Base-by-base conservation (phyloP, 1,140 invertebrate species). In the Atopsyche davidsoni region DNA sequence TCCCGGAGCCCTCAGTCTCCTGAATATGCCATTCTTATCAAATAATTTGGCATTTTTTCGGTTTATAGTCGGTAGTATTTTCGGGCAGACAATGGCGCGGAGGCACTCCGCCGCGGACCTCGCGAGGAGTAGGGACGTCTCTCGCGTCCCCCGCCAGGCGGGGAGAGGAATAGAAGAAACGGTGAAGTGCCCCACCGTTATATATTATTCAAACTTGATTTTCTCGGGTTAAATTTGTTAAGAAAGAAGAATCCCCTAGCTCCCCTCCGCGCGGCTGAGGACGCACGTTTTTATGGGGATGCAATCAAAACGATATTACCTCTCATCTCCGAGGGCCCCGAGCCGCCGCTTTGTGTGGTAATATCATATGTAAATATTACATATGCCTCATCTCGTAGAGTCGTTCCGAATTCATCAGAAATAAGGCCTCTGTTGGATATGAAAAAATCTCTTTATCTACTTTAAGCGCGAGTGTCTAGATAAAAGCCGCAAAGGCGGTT, bases 161-260 rank as follows among this genome's bases (percentile, higher is more conserved):
- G 11, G 32, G 11, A 4, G 32, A 16, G 32, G n/a, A 11, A 13
- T 23, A 25, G 22, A 21, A 44, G 24, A 14, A 41, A 25, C 38
- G 46, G 35, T 39, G 19, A 19, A 28, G 45, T 52, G 36, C 46
- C 46, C 38, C 44, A 28, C 32, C 51, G 49, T 57, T 57, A 58
- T 58, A 58, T 58, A 58, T 58, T 58, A 58, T 58, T 58, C 56
- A 58, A 54, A 58, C 47, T 54, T 58, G 56, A 58, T 58, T 58
- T 58, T 58, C 56, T 54, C 40, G 51, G 56, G 56, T 58, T 58
- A 58, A 58, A 58, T 58, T 58, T 58, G 56, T 58, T 58, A 53
- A 42, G 56, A 51, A 58, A 54, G 51, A 52, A 51, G 51, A 58
- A 54, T 58, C 56, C 56, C 56, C 38, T n/a, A n/a, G n/a, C n/a